phyloP scores from a whole-genome alignment of 2,888 invertebrate genomes.

The Hirtodrosophila alboralis region DNA sequence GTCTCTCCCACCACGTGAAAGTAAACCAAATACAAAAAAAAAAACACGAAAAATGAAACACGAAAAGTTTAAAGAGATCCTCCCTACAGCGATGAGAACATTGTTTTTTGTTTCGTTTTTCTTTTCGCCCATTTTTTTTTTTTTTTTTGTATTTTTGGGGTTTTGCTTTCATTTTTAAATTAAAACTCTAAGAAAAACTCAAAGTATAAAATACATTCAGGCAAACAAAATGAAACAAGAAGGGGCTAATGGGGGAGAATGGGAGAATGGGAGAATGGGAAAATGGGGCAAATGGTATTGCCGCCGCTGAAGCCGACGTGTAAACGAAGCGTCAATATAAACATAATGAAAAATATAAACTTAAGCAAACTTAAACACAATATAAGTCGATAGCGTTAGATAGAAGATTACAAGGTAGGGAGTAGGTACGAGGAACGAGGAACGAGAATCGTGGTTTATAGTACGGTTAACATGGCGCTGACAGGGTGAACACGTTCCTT shows the following conservation, averaged over 20 bases:
- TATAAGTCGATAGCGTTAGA: slow-evolving; percentile 55
- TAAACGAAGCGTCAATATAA: slow-evolving; percentile 71
- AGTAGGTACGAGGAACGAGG: background rate
- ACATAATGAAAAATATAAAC: slow-evolving; percentile 72
- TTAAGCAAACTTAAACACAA: slow-evolving; percentile 64
- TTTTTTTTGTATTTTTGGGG: slow-evolving; percentile 14
- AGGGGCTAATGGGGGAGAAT: background rate
- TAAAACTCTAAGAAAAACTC: slow-evolving; percentile 54
- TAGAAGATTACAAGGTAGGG: slow-evolving; percentile 8
- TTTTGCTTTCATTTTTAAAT: slow-evolving; percentile 65
- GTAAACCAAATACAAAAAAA: slow-evolving; percentile 43
- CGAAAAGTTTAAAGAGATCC: slow-evolving; percentile 64
- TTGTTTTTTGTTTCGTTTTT: slow-evolving; percentile 10
- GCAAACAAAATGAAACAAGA: slow-evolving; percentile 39
- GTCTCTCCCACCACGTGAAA: slow-evolving; percentile 33
- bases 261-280: background rate
- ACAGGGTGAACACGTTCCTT: slow-evolving; percentile 56
- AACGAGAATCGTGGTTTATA: background rate
- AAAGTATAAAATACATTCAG: slow-evolving; percentile 52
- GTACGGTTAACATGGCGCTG: slow-evolving; percentile 12
- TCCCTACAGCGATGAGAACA: slow-evolving; percentile 40
- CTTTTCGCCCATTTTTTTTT: slow-evolving; percentile 3
- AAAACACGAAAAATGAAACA: slow-evolving; percentile 39
- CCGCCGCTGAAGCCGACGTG: slow-evolving; percentile 41
- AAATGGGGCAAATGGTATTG: too few species aligned